Conservation (phyloP, 2,113 vertebrate genomes). For the Cyanistes caeruleus region DNA sequence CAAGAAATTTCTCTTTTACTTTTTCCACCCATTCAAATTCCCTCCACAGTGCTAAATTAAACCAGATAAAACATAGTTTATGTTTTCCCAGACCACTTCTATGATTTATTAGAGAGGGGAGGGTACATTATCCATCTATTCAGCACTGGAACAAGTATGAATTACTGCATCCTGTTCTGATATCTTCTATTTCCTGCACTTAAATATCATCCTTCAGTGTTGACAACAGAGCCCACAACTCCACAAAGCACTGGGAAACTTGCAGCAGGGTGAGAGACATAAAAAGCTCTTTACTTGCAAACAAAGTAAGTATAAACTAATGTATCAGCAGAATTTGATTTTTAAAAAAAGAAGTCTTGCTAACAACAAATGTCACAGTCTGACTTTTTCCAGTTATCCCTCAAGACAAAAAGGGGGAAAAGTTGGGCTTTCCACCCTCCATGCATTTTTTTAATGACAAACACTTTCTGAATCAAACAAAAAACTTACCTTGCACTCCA, state of each 20-base stretch:
- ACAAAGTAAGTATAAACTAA: not conserved
- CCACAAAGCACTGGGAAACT: not conserved
- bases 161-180: not conserved
- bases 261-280: not conserved
- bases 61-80: not conserved
- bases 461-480: not conserved
- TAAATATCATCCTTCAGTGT: not conserved
- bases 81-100: not conserved
- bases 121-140: not conserved
- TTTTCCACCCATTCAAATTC: not conserved
- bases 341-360: not conserved
- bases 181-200: not conserved
- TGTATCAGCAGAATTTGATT: not conserved
- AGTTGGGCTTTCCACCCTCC: accelerated
- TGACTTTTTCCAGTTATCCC: not conserved
- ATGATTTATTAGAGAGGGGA: not conserved
- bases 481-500: not conserved
- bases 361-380: not conserved
- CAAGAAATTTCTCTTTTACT: not conserved
- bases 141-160: not conserved
- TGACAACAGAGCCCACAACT: not conserved
- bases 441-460: not conserved
- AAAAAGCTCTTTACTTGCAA: not conserved
- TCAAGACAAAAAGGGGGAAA: not conserved
- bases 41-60: not conserved